A percentile compares a stretch with the other conserved stretches of the same genome.
Evolutionary conservation across 2,888 invertebrate genomes (phyloP).

Genomic region (Drosophila kokeensis): DNA sequence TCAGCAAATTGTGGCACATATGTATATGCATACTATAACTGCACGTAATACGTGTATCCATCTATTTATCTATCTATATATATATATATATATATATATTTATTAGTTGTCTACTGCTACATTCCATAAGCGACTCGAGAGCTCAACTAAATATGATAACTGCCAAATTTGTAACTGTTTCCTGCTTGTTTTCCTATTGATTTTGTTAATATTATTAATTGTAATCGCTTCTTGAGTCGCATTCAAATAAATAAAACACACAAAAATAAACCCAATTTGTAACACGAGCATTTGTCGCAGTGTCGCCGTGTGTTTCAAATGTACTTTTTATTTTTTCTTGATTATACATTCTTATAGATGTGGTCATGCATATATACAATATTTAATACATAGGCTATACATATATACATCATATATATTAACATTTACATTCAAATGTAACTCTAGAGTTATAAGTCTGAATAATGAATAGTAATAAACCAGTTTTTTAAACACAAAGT

Average conservation of each 20-base stretch:
- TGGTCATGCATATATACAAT: slow-evolving; percentile 47
- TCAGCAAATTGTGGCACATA: slow-evolving; percentile 19
- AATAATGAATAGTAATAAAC: slow-evolving; percentile 68
- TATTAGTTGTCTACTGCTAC: slow-evolving; percentile 37
- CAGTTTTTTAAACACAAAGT: slow-evolving; percentile 49
- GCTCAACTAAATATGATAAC: slow-evolving; percentile 26
- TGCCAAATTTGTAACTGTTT: slow-evolving; percentile 18
- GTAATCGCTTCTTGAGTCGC: slow-evolving; percentile 5
- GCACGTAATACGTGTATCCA: slow-evolving; percentile 23
- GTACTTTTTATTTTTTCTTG: slow-evolving; percentile 9
- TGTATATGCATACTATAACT: slow-evolving; percentile 24
- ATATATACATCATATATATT: slow-evolving; percentile 30
- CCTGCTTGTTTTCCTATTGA: not conserved
- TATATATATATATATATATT: not conserved
- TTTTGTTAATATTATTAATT: slow-evolving; percentile 29
- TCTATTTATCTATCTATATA: not conserved
- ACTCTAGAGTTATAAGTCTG: slow-evolving; percentile 79
- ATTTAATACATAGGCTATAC: slow-evolving; percentile 31
- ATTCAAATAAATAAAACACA: not conserved
- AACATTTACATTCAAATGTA: slow-evolving; percentile 72
- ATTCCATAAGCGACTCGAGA: slow-evolving; percentile 43
- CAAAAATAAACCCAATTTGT: slow-evolving; percentile 13
- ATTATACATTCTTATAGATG: slow-evolving; percentile 27
- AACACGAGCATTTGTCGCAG: slow-evolving; percentile 17
- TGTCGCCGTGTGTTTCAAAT: slow-evolving; percentile 29